These are phyloP conservation scores for Indicator maculatus DNA, from an alignment of 2,113 vertebrate species.

Conservation along the genomic window DNA sequence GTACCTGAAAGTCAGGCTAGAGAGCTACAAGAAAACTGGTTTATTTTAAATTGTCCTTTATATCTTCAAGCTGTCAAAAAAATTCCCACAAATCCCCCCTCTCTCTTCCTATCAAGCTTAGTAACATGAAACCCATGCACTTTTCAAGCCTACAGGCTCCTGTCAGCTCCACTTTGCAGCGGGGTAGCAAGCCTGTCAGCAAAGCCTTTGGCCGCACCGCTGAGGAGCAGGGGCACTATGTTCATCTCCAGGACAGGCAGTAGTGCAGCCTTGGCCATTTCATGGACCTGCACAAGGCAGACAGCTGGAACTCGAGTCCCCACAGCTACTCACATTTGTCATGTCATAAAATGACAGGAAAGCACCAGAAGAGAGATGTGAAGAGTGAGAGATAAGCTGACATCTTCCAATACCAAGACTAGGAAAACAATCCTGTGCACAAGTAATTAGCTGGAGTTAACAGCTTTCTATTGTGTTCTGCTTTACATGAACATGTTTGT, in stretches of 20 bases:
- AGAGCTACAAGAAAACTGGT: neutral
- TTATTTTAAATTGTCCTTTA: neutral
- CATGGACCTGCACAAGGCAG: neutral
- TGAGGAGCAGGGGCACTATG: neutral
- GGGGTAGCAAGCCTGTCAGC: neutral
- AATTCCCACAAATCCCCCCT: neutral
- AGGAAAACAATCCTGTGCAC: neutral
- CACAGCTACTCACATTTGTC: neutral
- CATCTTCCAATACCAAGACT: neutral
- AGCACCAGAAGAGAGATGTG: neutral
- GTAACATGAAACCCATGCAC: neutral
- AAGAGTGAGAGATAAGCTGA: neutral
- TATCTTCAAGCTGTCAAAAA: neutral
- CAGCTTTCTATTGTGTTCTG: neutral
- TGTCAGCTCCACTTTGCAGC: neutral
- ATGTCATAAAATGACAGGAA: neutral
- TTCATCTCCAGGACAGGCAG: neutral
- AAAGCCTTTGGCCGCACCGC: neutral
- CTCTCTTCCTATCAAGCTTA: neutral
- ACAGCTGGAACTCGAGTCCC: neutral
- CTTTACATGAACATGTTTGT: fast-evolving
- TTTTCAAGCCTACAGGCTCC: neutral
- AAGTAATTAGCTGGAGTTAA: neutral
- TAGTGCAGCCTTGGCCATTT: neutral
- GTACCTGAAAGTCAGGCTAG: neutral